Percentiles rank a stretch among this genome's conserved stretches.
phyloP scores from a whole-genome alignment of 2,113 vertebrate genomes.

The Carassius gibelio region DNA sequence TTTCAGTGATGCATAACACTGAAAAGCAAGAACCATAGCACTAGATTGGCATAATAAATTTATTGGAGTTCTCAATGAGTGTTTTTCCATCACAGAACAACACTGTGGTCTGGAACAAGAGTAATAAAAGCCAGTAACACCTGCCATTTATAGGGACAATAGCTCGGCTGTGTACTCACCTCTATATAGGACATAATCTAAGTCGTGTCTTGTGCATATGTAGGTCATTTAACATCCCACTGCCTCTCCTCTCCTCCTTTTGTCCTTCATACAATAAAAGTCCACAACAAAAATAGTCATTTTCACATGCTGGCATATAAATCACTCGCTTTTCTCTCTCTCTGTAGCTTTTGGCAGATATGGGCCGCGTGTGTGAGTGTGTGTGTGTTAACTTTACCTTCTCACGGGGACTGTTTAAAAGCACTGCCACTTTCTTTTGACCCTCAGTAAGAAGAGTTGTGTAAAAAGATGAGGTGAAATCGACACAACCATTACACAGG shows the following conservation, averaged over 20 bases:
- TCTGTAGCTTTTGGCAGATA: conserved; percentile 48
- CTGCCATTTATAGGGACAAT: conserved; percentile 23
- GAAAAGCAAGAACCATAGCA: not conserved
- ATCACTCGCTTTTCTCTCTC: conserved; percentile 52
- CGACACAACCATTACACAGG: conserved; percentile 1
- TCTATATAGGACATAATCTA: conserved; percentile 54
- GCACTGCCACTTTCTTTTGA: conserved; percentile 10
- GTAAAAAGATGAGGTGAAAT: conserved; percentile 28
- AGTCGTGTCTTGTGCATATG: conserved; percentile 50
- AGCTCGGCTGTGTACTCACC: conserved; percentile 34
- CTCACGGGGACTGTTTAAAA: not conserved
- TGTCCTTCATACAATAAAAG: conserved; percentile 58
- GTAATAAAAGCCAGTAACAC: conserved; percentile 43
- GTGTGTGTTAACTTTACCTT: not conserved
- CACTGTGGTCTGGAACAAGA: conserved; percentile 9
- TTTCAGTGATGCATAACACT: not conserved
- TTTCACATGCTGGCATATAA: conserved; percentile 52
- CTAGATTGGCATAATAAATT: not conserved
- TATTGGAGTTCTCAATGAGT: not conserved
- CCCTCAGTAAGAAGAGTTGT: not conserved
- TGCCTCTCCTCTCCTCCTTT: conserved; percentile 48
- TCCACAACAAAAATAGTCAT: conserved; percentile 56
- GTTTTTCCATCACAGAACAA: not conserved
- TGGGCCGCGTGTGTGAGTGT: conserved; percentile 17
- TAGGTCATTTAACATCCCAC: conserved; percentile 49